These are phyloP conservation scores for Electrophaes corylata DNA, from an alignment of 2,888 invertebrate species.

Conservation along the genomic window DNA sequence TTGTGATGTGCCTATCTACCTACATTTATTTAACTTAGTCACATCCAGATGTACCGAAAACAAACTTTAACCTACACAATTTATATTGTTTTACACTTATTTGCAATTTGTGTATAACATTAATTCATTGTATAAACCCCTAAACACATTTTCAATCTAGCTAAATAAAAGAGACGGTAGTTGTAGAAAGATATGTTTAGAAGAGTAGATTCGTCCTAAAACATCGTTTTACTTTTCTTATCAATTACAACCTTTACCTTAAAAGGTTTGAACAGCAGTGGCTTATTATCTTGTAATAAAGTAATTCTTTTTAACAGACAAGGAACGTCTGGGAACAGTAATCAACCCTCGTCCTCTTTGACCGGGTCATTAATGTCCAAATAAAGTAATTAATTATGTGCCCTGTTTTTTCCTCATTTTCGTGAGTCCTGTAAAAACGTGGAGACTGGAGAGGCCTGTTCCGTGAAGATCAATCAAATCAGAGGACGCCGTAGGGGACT, in stretches of 20 bases:
- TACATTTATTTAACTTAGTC: too few relatives aligned
- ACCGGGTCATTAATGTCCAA: slow-evolving; percentile 81
- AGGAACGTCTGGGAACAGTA: slow-evolving; percentile 64
- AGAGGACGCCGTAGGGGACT: slow-evolving; percentile 62
- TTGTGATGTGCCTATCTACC: too few relatives aligned
- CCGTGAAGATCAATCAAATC: slow-evolving; percentile 80
- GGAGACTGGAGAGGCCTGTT: slow-evolving; percentile 61
- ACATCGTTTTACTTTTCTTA: too few relatives aligned
- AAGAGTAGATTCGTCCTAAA: too few relatives aligned
- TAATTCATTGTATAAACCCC: too few relatives aligned
- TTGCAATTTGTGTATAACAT: too few relatives aligned
- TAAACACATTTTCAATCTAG: too few relatives aligned
- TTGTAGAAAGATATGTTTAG: too few relatives aligned
- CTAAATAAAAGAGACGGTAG: too few relatives aligned
- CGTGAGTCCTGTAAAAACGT: slow-evolving; percentile 75
- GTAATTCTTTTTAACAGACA: slow-evolving; percentile 50
- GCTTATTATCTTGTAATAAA: slow-evolving; percentile 35
- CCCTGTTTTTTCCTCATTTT: slow-evolving; percentile 74
- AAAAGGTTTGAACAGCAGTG: slow-evolving; percentile 18
- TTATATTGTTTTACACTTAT: too few relatives aligned
- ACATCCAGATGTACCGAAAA: too few relatives aligned
- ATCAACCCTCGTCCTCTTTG: slow-evolving; percentile 74
- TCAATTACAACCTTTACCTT: slow-evolving; percentile 26
- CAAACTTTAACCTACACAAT: too few relatives aligned
- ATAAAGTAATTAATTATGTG: slow-evolving; percentile 83